Evolutionary conservation across 2,888 invertebrate genomes (phyloP).

Genomic region (Ochropleura leucogaster): DNA sequence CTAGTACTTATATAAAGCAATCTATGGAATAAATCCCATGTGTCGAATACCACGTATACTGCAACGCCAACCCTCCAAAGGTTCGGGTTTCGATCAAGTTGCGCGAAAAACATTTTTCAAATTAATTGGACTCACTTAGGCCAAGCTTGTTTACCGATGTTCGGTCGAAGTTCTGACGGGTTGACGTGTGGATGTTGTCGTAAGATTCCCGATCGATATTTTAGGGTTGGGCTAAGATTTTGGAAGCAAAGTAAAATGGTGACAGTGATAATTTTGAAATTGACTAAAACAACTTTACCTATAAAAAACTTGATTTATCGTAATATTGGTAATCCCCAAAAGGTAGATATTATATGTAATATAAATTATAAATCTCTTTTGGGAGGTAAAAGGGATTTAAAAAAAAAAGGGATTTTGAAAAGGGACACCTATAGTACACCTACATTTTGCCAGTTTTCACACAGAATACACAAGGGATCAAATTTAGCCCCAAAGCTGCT

Average conservation of each 20-base stretch:
- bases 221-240: constrained; percentile 16
- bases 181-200: constrained; percentile 50
- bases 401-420: too few relatives aligned
- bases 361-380: too few relatives aligned
- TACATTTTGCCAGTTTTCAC: background rate
- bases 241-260: background rate
- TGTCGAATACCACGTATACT: background rate
- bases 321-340: background rate
- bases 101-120: constrained; percentile 76
- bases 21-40: constrained; percentile 2
- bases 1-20: background rate
- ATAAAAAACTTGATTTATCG: background rate
- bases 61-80: constrained; percentile 59
- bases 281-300: background rate
- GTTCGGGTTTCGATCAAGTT: constrained; percentile 69
- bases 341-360: too few relatives aligned
- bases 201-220: constrained; percentile 42
- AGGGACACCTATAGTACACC: background rate
- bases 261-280: background rate
- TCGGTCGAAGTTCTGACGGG: constrained; percentile 52
- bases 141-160: constrained; percentile 67
- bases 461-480: background rate
- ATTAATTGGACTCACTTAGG: constrained; percentile 72
- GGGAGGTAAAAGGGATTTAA: background rate
- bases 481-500: background rate